phyloP scores from a whole-genome alignment of 1,140 invertebrate genomes.

The Chymomyza costata region DNA sequence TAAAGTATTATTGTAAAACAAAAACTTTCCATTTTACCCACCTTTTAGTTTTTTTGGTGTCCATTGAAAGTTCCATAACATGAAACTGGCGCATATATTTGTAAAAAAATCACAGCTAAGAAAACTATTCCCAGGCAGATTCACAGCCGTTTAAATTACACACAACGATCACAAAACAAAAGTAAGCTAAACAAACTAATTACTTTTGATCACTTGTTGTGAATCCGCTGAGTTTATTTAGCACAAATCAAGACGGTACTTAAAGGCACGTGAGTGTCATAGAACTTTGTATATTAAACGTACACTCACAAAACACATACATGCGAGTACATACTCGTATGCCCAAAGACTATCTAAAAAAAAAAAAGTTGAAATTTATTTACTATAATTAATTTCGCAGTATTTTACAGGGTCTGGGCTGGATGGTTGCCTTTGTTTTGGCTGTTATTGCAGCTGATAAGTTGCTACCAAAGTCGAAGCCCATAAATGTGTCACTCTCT shows the following conservation, averaged over 20 bases:
- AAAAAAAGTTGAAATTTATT: conserved; percentile 57
- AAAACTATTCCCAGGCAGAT: conserved; percentile 60
- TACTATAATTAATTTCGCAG: conserved; percentile 43
- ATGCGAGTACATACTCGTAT: too few species aligned
- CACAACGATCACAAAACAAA: conserved; percentile 1
- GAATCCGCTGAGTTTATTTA: conserved; percentile 15
- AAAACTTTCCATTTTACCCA: too few species aligned
- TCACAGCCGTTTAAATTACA: conserved; percentile 22
- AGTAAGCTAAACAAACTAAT: too few species aligned
- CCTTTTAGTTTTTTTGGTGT: conserved; percentile 75
- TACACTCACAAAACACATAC: too few species aligned
- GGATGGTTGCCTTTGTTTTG: conserved; percentile 10
- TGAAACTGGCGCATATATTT: conserved; percentile 74
- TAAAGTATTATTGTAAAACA: too few species aligned
- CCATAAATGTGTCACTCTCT: conserved; percentile 58
- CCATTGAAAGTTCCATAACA: conserved; percentile 75
- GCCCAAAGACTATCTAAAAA: too few species aligned
- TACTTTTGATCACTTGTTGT: too few species aligned
- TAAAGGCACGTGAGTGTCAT: too few species aligned
- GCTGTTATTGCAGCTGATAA: conserved; percentile 17
- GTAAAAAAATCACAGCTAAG: conserved; percentile 62
- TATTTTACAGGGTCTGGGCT: too few species aligned
- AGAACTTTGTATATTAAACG: too few species aligned
- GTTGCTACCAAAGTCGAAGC: conserved; percentile 4
- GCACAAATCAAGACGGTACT: conserved; percentile 36